These are phyloP conservation scores for Tetropium fuscum DNA, from an alignment of 2,888 invertebrate genomes.

Conservation along the genomic window DNA sequence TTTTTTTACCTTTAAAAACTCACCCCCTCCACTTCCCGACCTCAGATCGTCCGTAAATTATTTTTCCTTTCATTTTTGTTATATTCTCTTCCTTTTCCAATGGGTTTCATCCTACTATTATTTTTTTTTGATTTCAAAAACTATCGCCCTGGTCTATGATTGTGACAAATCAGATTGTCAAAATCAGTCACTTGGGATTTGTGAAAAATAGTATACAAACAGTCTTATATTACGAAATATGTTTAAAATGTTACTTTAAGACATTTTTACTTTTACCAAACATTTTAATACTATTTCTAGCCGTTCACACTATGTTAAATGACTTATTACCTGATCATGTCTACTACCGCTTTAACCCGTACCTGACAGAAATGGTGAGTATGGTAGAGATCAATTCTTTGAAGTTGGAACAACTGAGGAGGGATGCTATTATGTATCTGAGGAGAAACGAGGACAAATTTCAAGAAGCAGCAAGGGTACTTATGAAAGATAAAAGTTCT, in stretches of 20 bases:
- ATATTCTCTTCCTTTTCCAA: no score
- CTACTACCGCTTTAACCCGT: constrained; percentile 90
- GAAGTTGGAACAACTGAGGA: constrained; percentile 76
- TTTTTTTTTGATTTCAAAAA: no score
- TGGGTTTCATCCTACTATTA: background rate
- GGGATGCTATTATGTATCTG: constrained; percentile 83
- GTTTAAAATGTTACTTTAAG: no score
- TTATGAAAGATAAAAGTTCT: constrained; percentile 60
- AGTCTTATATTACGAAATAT: no score
- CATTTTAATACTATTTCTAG: no score
- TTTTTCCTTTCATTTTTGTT: no score
- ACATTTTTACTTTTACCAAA: no score
- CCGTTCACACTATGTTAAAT: constrained; percentile 79
- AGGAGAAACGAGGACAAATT: constrained; percentile 84
- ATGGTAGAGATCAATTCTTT: constrained; percentile 84
- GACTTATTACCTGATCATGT: constrained; percentile 78
- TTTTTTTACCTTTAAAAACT: no score
- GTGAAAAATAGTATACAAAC: no score
- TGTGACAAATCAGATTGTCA: background rate
- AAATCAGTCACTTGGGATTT: no score
- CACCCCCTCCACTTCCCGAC: no score
- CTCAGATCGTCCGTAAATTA: no score
- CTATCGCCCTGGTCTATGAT: background rate
- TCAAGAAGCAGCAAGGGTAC: constrained; percentile 69
- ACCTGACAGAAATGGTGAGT: constrained; percentile 79